Evolutionary conservation across 2,888 invertebrate species (phyloP), one percentile per base, ranked within the genome.

Genomic region (Caenorhabditis macrosperma): DNA sequence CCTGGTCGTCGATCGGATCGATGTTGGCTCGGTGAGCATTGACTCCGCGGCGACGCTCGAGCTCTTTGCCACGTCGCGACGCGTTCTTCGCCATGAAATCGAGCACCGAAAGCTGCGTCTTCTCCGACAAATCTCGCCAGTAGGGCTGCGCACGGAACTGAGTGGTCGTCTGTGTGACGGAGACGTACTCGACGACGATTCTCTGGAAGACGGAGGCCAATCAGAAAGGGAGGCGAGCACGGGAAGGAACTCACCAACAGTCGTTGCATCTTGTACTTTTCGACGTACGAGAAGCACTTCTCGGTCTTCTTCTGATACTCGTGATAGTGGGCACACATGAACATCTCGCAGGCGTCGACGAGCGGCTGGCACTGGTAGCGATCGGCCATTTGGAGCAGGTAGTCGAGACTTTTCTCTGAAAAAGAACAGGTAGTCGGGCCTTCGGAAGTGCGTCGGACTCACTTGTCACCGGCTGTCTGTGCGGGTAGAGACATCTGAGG

Each of bases 321-420:
- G 22, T 72, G 72, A 15, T 72, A 72, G 15, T 72, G 72, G 3
- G 72, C 72, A 57, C 72, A 72, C 72, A 72, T 72, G 72, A 72
- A 72, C 72, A 72, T 72, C 35, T 72, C 72, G 35, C 72, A 72
- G 3, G 72, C 63, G n/a, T 72, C 72, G 12, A 72, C 63, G 9
- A 72, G 9, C 10, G 72, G 64, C 35, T 72, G 72, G n/a, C 63
- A 63, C 28, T 72, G 72, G n/a, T 48, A 72, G 20, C 72, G 72
- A 57, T 72, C 72, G 26, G 72, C 55, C 20, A 72, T 22, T 38
- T 57, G 55, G 35, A 72, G 72, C 12, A 72, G 57, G 48, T 28
- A 72, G 41, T 72, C 72, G 28, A 72, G 20, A 7, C 20, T 35
- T 46, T 72, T 72, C 50, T 72, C 69, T 69, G 69, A 28, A 28